Conservation (phyloP, 30 jellyfish, hydroid and myxozoan species). For the Phacellophora camtschatica region DNA sequence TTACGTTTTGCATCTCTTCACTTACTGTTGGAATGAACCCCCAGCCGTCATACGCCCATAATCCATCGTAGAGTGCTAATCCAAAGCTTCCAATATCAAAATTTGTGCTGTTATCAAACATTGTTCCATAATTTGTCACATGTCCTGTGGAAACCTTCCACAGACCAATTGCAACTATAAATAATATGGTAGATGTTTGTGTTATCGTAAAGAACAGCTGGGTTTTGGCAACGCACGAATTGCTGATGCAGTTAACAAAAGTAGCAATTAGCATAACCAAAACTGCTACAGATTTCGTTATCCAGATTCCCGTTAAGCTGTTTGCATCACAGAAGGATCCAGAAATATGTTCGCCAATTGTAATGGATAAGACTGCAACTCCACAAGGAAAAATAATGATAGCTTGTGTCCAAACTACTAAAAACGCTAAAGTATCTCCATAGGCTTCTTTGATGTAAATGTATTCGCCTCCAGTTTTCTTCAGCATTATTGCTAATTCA, state of each 20-base stretch:
- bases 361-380: background rate
- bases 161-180: background rate
- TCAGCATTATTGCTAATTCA: conserved; percentile 33
- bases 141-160: conserved; percentile 25
- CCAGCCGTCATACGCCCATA: conserved; percentile 58
- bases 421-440: conserved; percentile 44
- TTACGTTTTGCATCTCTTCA: conserved; percentile 40
- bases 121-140: background rate
- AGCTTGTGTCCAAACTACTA: conserved; percentile 13
- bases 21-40: conserved; percentile 16
- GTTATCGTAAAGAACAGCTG: conserved; percentile 12
- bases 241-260: background rate
- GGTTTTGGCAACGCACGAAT: conserved; percentile 1
- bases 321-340: conserved; percentile 22
- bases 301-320: conserved; percentile 12
- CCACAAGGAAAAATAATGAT: conserved; percentile 20
- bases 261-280: background rate
- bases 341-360: conserved; percentile 9
- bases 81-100: conserved; percentile 1
- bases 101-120: background rate
- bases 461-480: conserved; percentile 53
- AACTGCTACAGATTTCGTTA: background rate
- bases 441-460: conserved; percentile 23
- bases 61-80: conserved; percentile 21
- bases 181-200: background rate